Conservation (phyloP, 2,113 vertebrate species). For the Odontesthes bonariensis region DNA sequence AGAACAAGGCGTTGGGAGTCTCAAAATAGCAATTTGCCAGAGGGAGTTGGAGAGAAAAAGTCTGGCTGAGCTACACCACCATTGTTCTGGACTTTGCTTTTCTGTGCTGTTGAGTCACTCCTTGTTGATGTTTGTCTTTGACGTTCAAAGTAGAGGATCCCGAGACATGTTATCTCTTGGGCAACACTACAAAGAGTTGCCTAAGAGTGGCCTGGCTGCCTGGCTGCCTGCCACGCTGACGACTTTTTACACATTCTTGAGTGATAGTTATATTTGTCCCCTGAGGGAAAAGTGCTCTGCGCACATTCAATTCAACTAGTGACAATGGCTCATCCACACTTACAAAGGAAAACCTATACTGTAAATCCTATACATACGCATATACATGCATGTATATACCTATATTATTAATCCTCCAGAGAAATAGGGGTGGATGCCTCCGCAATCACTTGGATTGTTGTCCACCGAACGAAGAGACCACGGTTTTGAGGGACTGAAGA, state of each 20-base stretch:
- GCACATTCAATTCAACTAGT: not conserved
- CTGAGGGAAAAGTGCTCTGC: constrained; percentile 23
- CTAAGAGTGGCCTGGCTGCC: constrained; percentile 50
- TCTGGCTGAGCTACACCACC: constrained; percentile 36
- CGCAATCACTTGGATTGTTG: too few relatives aligned
- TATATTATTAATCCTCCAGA: too few relatives aligned
- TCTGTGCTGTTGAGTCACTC: constrained; percentile 62
- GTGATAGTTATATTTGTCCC: constrained; percentile 40
- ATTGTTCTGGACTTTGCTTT: constrained; percentile 54
- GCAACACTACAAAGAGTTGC: constrained; percentile 65
- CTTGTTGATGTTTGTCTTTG: constrained; percentile 57
- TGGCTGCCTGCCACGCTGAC: constrained; percentile 19
- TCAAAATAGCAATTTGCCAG: constrained; percentile 75
- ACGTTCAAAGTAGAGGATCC: constrained; percentile 58
- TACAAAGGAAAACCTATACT: constrained; percentile 7
- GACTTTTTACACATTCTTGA: constrained; percentile 62
- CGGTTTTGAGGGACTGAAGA: too few relatives aligned
- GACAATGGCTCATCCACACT: constrained; percentile 26
- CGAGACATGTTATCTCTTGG: constrained; percentile 65
- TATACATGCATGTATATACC: not conserved
- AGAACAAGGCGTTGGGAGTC: constrained; percentile 67
- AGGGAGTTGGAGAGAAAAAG: constrained; percentile 64
- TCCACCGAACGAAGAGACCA: too few relatives aligned
- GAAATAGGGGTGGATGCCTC: too few relatives aligned
- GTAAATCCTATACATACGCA: constrained; percentile 25